phyloP scores from a whole-genome alignment of 2,113 vertebrate species.

The Salvator merianae region DNA sequence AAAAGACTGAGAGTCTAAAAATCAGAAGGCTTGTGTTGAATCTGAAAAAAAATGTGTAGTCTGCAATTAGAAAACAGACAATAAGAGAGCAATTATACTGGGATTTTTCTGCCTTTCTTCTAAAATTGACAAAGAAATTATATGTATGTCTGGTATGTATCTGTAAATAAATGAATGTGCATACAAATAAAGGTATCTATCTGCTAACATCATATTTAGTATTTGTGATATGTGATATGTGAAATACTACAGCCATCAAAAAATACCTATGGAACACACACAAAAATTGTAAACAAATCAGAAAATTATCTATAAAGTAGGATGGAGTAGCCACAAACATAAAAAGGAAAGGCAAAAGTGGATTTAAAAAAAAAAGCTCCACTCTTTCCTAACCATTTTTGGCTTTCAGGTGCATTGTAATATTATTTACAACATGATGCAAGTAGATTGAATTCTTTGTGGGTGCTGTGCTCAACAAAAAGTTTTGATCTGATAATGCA shows the following conservation, averaged over 20 bases:
- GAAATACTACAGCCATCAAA: neutral
- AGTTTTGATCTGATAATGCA: too few species aligned
- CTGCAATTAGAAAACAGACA: too few species aligned
- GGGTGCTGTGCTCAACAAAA: too few species aligned
- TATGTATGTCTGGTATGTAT: neutral
- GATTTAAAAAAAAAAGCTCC: too few species aligned
- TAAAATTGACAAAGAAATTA: neutral
- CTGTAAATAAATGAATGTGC: neutral
- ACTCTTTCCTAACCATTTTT: neutral
- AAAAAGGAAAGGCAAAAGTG: too few species aligned
- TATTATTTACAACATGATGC: neutral
- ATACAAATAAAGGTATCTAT: neutral
- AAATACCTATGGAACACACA: neutral
- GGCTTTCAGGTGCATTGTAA: neutral
- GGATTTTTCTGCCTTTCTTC: neutral
- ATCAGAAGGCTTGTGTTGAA: too few species aligned
- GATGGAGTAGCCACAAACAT: too few species aligned
- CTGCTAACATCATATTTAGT: neutral
- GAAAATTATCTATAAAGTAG: neutral
- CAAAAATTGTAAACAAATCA: neutral
- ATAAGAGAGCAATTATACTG: neutral
- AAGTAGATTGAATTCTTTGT: too few species aligned
- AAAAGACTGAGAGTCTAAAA: too few species aligned
- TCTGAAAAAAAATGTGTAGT: too few species aligned
- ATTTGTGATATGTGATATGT: neutral